These are phyloP conservation scores for Crioceris asparagi DNA, from an alignment of 2,888 invertebrate species.

Conservation along the genomic window DNA sequence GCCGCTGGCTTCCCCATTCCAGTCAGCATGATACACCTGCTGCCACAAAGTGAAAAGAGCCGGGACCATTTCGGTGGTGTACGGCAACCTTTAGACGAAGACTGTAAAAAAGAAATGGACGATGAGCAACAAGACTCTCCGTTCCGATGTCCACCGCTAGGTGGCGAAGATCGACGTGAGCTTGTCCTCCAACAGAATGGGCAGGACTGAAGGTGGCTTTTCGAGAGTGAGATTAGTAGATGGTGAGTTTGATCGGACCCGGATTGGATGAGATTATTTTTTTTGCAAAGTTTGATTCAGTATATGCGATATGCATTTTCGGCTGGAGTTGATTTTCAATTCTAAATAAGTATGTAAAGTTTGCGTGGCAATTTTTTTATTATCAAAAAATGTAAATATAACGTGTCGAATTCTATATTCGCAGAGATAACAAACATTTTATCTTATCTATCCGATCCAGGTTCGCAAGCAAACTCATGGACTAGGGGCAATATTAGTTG, in stretches of 20 bases:
- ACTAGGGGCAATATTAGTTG: conserved; percentile 35
- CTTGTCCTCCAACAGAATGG: conserved; percentile 70
- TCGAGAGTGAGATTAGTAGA: background rate
- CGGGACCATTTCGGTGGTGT: conserved; percentile 44
- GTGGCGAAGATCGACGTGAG: conserved; percentile 52
- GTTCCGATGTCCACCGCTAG: conserved; percentile 46
- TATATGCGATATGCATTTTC: too few species aligned
- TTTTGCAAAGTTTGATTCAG: too few species aligned
- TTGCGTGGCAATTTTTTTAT: too few species aligned
- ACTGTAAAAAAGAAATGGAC: conserved; percentile 30
- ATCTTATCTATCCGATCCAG: too few species aligned
- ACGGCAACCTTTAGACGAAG: conserved; percentile 12
- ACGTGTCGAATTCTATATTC: too few species aligned
- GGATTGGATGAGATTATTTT: too few species aligned
- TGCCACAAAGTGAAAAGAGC: conserved; percentile 70
- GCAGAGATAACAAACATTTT: too few species aligned
- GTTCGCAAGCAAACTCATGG: too few species aligned
- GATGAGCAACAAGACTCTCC: too few species aligned
- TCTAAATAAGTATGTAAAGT: too few species aligned
- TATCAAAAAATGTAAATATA: too few species aligned
- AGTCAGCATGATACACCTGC: conserved; percentile 71
- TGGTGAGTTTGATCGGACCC: background rate
- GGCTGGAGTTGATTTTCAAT: too few species aligned
- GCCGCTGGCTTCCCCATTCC: conserved; percentile 70
- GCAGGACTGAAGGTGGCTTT: conserved; percentile 48